Base-by-base conservation (phyloP, 2,113 vertebrate species). In the Silurus glanis region DNA sequence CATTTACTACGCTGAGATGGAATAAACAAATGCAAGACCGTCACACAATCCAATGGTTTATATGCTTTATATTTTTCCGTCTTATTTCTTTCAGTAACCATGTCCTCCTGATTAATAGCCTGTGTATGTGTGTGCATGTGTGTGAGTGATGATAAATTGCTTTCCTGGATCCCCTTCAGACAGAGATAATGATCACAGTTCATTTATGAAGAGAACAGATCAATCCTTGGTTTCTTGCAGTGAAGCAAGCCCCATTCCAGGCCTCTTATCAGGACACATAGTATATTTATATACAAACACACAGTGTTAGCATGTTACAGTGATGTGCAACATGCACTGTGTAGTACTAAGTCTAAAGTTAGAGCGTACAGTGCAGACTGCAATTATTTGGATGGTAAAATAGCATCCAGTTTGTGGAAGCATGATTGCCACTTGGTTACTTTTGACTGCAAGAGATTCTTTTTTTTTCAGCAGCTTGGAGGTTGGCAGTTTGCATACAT, bases 131-230 rank as follows among this genome's bases (percentile, higher is more conserved):
- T 78, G 71, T 83, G 67, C 85, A 16, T 86, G 76, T 82, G 62
- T 89, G 83, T 23, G 56, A 80, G 86, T 66, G 83, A 88, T 91
- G 83, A 81, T 84, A 61, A 91, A 90, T 91, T 49, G 84, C 86
- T 80, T 83, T 82, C 86, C 84, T 66, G 47, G 56, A 82, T 86
- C 61, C 83, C 88, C 79, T 80, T 76, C 37, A 49, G 89, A 88
- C 82, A 83, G 83, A 86, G 83, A 90, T 89, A 88, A 89, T 88
- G 88, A 90, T 90, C 86, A 85, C 84, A 71, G 82, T 90, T 86
- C 80, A 84, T 86, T 90, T 91, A 91, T 89, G 83, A 91, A 87
- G 89, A 80, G 82, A 71, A 71, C 84, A 80, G 86, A 89, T 90
- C 89, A 86, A 90, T 89, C 84, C 76, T 53, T 78, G 61, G 78